Evolutionary conservation across 2,888 invertebrate species (phyloP).

Genomic region (Hyles lineata): DNA sequence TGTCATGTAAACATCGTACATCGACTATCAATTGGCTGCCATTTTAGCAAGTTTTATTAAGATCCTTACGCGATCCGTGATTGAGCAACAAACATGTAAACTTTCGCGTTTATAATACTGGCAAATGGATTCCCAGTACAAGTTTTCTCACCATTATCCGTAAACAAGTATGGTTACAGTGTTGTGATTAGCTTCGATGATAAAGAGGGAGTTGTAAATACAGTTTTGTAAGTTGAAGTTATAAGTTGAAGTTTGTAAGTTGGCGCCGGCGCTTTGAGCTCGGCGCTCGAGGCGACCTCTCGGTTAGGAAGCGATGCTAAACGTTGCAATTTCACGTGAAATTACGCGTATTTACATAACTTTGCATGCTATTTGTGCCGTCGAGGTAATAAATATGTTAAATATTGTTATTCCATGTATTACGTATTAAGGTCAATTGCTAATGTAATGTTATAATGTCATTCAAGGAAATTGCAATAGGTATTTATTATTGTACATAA

Average conservation of each 20-base stretch:
- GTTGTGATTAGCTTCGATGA: slow-evolving; percentile 12
- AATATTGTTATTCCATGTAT: slow-evolving; percentile 34
- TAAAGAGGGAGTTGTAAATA: slow-evolving; percentile 37
- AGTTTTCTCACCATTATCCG: background rate
- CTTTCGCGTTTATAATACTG: slow-evolving; percentile 1
- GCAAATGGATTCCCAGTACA: background rate
- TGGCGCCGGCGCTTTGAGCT: slow-evolving; percentile 45
- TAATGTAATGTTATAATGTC: background rate
- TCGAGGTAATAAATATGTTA: slow-evolving; percentile 51
- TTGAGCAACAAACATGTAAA: slow-evolving; percentile 12
- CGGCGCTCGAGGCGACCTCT: slow-evolving; percentile 42
- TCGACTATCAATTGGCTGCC: too few species aligned
- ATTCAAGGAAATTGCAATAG: background rate
- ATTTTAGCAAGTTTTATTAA: background rate
- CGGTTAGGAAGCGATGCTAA: slow-evolving; percentile 44
- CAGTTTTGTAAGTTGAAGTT: slow-evolving; percentile 40
- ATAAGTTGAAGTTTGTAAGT: slow-evolving; percentile 28
- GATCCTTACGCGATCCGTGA: background rate
- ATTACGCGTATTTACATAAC: slow-evolving; percentile 22
- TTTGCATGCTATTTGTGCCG: slow-evolving; percentile 9
- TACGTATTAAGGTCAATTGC: background rate
- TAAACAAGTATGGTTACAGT: slow-evolving; percentile 9
- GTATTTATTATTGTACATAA: background rate
- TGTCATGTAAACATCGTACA: too few species aligned
- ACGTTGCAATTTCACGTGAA: slow-evolving; percentile 57